Percentiles rank a stretch among this genome's conserved stretches.
Evolutionary conservation across 2,888 invertebrate genomes (phyloP).

Genomic region (Amphipyra berbera): DNA sequence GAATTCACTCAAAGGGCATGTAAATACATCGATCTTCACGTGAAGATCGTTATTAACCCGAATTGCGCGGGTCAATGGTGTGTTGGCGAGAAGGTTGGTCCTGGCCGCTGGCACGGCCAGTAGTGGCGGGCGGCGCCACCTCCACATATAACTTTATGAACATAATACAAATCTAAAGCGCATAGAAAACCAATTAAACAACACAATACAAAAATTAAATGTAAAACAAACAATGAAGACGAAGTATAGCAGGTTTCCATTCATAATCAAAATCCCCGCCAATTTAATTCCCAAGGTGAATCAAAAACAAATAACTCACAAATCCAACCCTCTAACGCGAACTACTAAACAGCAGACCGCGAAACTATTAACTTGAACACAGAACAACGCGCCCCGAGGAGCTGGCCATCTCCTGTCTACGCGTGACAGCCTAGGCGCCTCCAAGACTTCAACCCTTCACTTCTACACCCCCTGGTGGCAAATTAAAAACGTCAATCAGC

Average conservation of each 20-base stretch:
- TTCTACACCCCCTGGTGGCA: slow-evolving; percentile 63
- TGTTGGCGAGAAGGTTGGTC: too few species aligned
- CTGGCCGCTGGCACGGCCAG: too few species aligned
- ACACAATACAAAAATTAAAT: neutral
- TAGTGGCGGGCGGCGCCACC: too few species aligned
- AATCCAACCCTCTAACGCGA: slow-evolving; percentile 28
- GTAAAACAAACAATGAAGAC: neutral
- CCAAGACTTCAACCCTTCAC: slow-evolving; percentile 61
- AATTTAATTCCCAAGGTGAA: slow-evolving; percentile 13
- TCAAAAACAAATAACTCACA: slow-evolving; percentile 30
- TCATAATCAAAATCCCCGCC: neutral
- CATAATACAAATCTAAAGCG: too few species aligned
- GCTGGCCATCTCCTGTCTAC: slow-evolving; percentile 67
- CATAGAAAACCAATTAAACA: too few species aligned
- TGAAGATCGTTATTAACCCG: too few species aligned
- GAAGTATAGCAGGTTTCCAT: too few species aligned
- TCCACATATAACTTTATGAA: too few species aligned
- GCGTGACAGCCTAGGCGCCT: slow-evolving; percentile 69
- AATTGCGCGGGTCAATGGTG: too few species aligned
- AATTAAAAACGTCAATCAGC: slow-evolving; percentile 88
- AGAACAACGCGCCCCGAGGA: slow-evolving; percentile 60
- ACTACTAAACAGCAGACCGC: slow-evolving; percentile 43
- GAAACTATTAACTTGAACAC: slow-evolving; percentile 61
- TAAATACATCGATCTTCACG: too few species aligned
- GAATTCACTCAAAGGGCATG: too few species aligned